phyloP scores from a whole-genome alignment of 2,888 invertebrate genomes.

The Eulithis prunata region DNA sequence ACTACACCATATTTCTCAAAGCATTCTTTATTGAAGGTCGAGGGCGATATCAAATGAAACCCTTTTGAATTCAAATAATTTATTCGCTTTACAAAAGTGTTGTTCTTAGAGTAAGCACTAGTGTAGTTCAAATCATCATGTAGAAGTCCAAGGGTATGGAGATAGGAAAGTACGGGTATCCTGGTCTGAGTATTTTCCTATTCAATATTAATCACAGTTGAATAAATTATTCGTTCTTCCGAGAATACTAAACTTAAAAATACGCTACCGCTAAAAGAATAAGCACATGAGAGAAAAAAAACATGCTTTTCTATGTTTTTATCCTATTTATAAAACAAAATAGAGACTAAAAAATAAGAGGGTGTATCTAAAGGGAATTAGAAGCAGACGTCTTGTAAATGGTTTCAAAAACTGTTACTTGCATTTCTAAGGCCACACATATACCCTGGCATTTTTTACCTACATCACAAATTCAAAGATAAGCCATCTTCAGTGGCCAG shows the following conservation, averaged over 20 bases:
- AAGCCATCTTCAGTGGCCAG: background rate
- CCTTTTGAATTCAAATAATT: constrained; percentile 71
- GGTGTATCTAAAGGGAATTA: no score
- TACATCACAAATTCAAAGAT: no score
- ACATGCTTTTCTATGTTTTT: no score
- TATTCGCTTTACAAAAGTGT: constrained; percentile 65
- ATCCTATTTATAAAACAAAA: no score
- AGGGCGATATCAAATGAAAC: constrained; percentile 79
- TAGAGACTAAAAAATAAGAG: no score
- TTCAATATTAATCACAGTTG: background rate
- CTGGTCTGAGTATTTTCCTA: constrained; percentile 34
- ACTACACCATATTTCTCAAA: constrained; percentile 76
- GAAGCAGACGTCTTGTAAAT: background rate
- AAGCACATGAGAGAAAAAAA: background rate
- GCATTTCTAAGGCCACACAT: background rate
- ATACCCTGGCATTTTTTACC: no score
- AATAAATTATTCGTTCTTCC: background rate
- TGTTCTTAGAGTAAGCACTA: constrained; percentile 44
- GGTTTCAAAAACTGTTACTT: background rate
- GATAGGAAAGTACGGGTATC: constrained; percentile 42
- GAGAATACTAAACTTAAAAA: background rate
- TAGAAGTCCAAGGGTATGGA: constrained; percentile 55
- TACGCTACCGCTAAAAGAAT: background rate
- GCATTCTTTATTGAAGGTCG: constrained; percentile 77
- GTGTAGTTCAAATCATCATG: constrained; percentile 40